A percentile compares a stretch with the other conserved stretches of the same genome.
These are phyloP conservation scores for Dendrolimus punctatus DNA, from an alignment of 1,140 invertebrate species.

Conservation along the genomic window DNA sequence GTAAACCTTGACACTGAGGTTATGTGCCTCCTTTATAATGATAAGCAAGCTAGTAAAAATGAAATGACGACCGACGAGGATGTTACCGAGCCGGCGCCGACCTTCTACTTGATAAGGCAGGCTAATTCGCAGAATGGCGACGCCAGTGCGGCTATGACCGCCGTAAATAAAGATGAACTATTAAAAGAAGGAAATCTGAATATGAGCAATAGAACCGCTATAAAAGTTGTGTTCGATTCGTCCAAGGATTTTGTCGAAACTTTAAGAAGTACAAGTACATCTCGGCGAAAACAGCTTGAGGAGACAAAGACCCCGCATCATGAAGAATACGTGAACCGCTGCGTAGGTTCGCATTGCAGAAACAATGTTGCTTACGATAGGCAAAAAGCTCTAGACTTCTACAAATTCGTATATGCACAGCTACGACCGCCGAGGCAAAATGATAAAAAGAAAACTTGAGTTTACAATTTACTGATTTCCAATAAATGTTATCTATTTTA, in stretches of 20 bases:
- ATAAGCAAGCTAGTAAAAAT: constrained; percentile 42
- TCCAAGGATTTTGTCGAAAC: constrained; percentile 60
- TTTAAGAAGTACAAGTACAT: constrained; percentile 41
- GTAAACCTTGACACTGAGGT: constrained; percentile 53
- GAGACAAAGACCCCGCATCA: constrained; percentile 27
- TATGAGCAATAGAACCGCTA: constrained; percentile 56
- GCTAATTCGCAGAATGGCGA: constrained; percentile 41
- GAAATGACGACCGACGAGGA: constrained; percentile 45
- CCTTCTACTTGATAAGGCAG: constrained; percentile 63
- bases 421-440: constrained; percentile 38
- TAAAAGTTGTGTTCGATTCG: constrained; percentile 59
- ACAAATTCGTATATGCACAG: constrained; percentile 65
- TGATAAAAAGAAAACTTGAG: constrained; percentile 32
- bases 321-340: constrained; percentile 41
- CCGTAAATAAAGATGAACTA: constrained; percentile 53
- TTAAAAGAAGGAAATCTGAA: constrained; percentile 52
- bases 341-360: constrained; percentile 40
- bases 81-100: constrained; percentile 52
- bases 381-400: constrained; percentile 64
- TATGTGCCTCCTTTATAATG: constrained; percentile 62
- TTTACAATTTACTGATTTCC: constrained; percentile 17
- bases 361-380: constrained; percentile 50
- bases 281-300: constrained; percentile 20
- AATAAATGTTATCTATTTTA: constrained; percentile 13
- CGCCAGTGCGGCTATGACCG: constrained; percentile 47